Conservation (phyloP, 1,140 invertebrate genomes). For the Apis cerana region DNA sequence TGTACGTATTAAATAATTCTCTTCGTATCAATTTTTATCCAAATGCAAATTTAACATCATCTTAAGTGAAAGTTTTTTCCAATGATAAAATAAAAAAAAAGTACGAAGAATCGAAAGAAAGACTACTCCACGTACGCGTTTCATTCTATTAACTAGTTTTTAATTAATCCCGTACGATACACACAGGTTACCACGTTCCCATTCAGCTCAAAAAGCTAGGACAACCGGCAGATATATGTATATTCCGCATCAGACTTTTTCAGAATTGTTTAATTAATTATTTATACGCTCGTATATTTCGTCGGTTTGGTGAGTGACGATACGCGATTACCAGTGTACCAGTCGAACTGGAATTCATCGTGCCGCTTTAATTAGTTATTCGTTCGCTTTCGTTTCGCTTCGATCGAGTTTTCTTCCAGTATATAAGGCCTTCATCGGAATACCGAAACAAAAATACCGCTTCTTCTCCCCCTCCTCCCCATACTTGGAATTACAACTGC, state of each 20-base stretch:
- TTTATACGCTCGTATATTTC: constrained; percentile 14
- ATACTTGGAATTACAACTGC: not conserved
- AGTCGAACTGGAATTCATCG: constrained; percentile 21
- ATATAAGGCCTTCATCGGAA: not conserved
- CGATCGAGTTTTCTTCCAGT: constrained; percentile 6
- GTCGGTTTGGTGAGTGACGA: constrained; percentile 6
- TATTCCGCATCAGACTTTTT: constrained; percentile 24
- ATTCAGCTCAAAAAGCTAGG: not conserved
- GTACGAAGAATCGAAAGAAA: not conserved
- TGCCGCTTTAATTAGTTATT: constrained; percentile 43
- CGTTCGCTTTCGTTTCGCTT: constrained; percentile 13
- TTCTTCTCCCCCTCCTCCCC: not conserved
- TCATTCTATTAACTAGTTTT: constrained; percentile 27
- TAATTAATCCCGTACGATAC: constrained; percentile 3
- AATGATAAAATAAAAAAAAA: not conserved
- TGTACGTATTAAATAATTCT: not conserved
- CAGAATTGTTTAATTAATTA: constrained; percentile 44
- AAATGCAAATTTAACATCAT: not conserved
- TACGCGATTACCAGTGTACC: not conserved
- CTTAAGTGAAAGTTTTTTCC: not conserved
- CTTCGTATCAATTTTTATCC: not conserved
- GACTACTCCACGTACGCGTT: not conserved
- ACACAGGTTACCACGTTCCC: too few species aligned
- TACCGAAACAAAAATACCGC: not conserved
- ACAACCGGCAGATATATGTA: not conserved